Evolutionary conservation across 2,888 invertebrate genomes (phyloP), one percentile per base, ranked within the genome.

Genomic region (Drosophila austrosaltans): DNA sequence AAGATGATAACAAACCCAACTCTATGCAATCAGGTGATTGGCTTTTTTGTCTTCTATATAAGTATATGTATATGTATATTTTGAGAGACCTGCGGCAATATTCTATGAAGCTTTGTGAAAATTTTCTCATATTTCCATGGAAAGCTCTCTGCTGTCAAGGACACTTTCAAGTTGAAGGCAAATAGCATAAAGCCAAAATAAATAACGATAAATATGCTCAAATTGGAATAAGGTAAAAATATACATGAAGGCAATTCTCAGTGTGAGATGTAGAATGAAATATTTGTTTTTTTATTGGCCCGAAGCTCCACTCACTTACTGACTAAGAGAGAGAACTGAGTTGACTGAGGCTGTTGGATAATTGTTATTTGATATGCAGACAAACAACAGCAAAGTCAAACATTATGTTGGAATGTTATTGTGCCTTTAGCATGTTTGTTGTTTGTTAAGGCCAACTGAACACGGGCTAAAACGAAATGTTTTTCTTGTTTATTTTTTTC

Each of bases 311-410:
- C 48, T 7, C 48, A 10, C 48, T 16, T 25, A 48, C 48, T 22
- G 22, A 48, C 6, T 32, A 4, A 6, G 32, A 28, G 28, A 28
- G 44, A 48, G 22, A 10, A 48, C 7, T 44, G 58, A 53, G 53
- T 25, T 56, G 48, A 16, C 54, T 16, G 16, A 36, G 25, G 53
- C 39, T 25, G 39, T 44, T n/a, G 25, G 25, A 59, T 75, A 75
- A 75, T 75, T 75, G 69, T 65, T 75, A 75, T 75, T 75, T 75
- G 74, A 75, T 69, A 65, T 62, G 62, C 61, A 53, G 59, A 64
- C 63, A 64, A 56, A 62, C 48, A 67, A 67, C 69, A 62, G 25
- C 59, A 62, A 63, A 73, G 75, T 68, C 62, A 59, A 42, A 20
- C 20, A 16, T 42, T 7, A 25, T 57, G 57, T 12, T 57, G 57